phyloP scores from a whole-genome alignment of 2,888 invertebrate genomes.

The Agrochola macilenta region DNA sequence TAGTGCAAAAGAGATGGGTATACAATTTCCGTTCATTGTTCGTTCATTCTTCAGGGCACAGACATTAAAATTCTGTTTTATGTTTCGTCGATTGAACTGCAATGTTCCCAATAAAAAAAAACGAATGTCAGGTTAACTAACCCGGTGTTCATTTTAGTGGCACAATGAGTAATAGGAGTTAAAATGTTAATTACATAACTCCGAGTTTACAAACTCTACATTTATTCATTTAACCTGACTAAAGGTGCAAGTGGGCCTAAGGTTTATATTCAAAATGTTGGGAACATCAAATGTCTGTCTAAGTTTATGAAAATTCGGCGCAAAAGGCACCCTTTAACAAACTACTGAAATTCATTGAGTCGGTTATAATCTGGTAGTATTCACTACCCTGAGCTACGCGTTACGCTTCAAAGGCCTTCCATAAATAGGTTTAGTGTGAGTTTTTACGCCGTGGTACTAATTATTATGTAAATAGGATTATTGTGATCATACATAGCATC shows the following conservation, averaged over 20 bases:
- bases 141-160: too few species aligned
- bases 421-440: conserved; percentile 20
- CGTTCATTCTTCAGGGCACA: too few species aligned
- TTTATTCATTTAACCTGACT: neutral
- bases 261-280: neutral
- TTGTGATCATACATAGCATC: neutral
- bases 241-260: neutral
- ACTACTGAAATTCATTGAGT: conserved; percentile 18
- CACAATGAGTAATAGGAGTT: too few species aligned
- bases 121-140: too few species aligned
- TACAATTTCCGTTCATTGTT: too few species aligned
- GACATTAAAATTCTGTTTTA: too few species aligned
- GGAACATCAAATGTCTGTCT: neutral
- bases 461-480: conserved; percentile 1
- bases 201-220: neutral
- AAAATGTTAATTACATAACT: neutral
- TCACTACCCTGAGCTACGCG: conserved; percentile 13
- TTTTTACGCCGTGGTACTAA: neutral
- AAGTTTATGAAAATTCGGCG: conserved; percentile 19
- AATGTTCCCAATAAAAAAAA: too few species aligned
- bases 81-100: too few species aligned
- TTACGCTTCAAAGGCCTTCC: conserved; percentile 12
- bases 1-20: too few species aligned
- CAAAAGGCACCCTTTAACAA: conserved; percentile 25
- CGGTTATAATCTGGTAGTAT: neutral